phyloP scores from a whole-genome alignment of 2,797 vertebrate species.

The Australoheros facetus region DNA sequence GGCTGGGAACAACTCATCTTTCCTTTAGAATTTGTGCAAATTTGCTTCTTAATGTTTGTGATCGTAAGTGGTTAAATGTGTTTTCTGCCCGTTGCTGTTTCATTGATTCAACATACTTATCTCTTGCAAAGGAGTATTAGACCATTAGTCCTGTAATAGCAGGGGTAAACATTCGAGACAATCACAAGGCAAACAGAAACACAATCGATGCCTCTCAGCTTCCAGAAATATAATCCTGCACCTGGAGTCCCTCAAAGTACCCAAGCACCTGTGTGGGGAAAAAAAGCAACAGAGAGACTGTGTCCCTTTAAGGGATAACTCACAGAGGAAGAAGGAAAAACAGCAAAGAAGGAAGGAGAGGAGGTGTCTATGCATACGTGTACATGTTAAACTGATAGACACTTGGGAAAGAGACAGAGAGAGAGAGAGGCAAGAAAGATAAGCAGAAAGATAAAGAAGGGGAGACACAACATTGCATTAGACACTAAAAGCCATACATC shows the following conservation, averaged over 20 bases:
- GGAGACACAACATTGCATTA: conserved; percentile 77
- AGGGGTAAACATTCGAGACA: conserved; percentile 57
- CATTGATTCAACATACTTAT: conserved; percentile 33
- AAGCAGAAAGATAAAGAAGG: conserved; percentile 62
- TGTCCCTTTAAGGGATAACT: conserved; percentile 77
- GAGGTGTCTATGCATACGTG: conserved; percentile 70
- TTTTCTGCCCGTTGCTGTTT: conserved; percentile 31
- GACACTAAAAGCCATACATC: conserved; percentile 78
- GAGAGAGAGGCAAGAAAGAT: conserved; percentile 52
- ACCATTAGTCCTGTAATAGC: conserved; percentile 50
- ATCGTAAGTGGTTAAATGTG: conserved; percentile 30
- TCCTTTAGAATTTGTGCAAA: background rate
- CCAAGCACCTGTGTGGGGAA: conserved; percentile 40
- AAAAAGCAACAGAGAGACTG: conserved; percentile 39
- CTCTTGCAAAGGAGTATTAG: conserved; percentile 34
- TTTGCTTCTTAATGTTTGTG: background rate
- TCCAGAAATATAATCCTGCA: conserved; percentile 63
- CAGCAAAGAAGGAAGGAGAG: conserved; percentile 58
- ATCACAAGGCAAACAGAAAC: conserved; percentile 55
- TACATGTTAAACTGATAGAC: conserved; percentile 70
- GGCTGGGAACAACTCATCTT: background rate
- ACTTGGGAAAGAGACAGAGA: conserved; percentile 54
- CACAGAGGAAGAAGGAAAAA: conserved; percentile 58
- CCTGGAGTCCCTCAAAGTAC: conserved; percentile 54
- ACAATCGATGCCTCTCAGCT: conserved; percentile 63